Evolutionary conservation across 2,888 invertebrate species (phyloP).

Genomic region (Coelopa pilipes): DNA sequence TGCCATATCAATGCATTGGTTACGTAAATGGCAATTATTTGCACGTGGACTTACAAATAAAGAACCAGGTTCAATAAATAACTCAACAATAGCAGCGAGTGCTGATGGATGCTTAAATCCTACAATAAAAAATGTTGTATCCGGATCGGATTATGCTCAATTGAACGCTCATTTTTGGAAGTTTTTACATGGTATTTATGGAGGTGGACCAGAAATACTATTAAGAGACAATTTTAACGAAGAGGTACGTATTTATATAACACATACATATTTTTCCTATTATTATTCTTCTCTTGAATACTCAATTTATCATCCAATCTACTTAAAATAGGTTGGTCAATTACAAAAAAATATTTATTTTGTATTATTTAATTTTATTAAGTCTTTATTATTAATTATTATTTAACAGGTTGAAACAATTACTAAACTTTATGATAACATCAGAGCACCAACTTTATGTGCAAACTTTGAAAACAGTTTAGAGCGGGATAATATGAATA

Average conservation of each 20-base stretch:
- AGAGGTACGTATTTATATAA: conserved; percentile 50
- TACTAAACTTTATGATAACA: conserved; percentile 52
- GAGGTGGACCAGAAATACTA: conserved; percentile 88
- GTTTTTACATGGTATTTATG: conserved; percentile 86
- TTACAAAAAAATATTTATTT: too few species aligned
- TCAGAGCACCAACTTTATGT: background rate
- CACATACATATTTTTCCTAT: too few species aligned
- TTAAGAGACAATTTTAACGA: conserved; percentile 57
- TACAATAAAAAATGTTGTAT: conserved; percentile 63
- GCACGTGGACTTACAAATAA: conserved; percentile 80
- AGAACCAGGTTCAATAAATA: conserved; percentile 90
- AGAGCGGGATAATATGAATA: background rate
- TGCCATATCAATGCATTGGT: conserved; percentile 88
- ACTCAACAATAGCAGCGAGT: conserved; percentile 76
- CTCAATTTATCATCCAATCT: too few species aligned
- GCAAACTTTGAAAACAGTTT: background rate
- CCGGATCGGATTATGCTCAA: conserved; percentile 77
- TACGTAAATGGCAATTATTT: conserved; percentile 91
- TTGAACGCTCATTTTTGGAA: conserved; percentile 87
- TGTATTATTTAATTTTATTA: too few species aligned
- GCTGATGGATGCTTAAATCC: conserved; percentile 51
- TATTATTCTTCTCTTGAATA: too few species aligned
- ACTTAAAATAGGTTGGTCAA: too few species aligned
- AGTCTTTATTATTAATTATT: background rate
- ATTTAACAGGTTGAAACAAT: conserved; percentile 54